Evolutionary conservation across 2,113 vertebrate species (phyloP), one percentile per base, ranked within the genome.

Genomic region (Gymnorhina tibicen): DNA sequence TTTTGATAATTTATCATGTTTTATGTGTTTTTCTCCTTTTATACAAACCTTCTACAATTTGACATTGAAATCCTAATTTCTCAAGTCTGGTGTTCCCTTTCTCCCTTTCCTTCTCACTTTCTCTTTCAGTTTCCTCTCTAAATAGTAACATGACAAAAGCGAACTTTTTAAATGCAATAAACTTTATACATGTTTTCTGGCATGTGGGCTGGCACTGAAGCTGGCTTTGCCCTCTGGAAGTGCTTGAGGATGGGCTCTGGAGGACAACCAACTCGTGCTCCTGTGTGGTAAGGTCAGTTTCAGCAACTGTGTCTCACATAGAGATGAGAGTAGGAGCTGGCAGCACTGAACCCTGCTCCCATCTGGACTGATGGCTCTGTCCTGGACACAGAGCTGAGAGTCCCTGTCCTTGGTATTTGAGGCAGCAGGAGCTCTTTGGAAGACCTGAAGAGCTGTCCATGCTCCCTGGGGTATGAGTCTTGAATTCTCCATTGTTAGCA

Each of bases 271-370:
- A 3, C 44, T 41, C 37, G 53, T 87, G 6, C 11, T 73, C 35
- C 42, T 27, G 55, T 0, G 3, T 37, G 35, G 33, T 26, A 9
- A 26, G 27, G 24, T 41, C 60, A n/a, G 7, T 44, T 16, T 58
- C 60, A 42, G 8, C 35, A n/a, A 13, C 44, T 21, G 64, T 55
- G 63, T 42, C 33, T 26, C 30, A 28, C 0, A 0, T 0, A 24
- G 52, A 5, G 26, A 66, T 37, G 44, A 44, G 10, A 76, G 41
- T 8, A 41, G 64, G 28, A 86, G n/a, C 63, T 85, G 63, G 5
- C 64, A 26, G 1, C 32, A 8, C 35, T 13, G 32, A 41, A 13
- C 58, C 12, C 13, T 35, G 18, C 18, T 78, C 13, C 60, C 32
- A 1, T 33, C 77, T 50, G 60, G 70, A 50, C 23, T 11, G 21